Evolutionary conservation across 2,113 vertebrate genomes (phyloP).

Genomic region (Sminthopsis crassicaudata): DNA sequence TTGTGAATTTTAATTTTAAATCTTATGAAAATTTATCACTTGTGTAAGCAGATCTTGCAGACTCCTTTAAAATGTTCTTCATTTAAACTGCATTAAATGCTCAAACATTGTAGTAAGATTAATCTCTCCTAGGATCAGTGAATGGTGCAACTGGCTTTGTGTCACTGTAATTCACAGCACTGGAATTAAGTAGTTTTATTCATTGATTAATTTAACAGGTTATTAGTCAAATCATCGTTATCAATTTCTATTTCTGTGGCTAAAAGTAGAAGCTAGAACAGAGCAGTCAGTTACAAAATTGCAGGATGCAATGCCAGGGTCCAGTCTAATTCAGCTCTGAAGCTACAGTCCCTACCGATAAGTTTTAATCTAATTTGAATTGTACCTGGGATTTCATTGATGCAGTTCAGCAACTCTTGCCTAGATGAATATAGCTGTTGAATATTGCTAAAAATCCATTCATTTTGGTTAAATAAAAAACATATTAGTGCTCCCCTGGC

Average conservation of each 20-base stretch:
- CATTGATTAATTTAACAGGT: slow-evolving; percentile 16
- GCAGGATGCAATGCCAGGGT: neutral
- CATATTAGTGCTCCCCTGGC: neutral
- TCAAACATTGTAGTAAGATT: slow-evolving; percentile 15
- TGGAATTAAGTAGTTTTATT: neutral
- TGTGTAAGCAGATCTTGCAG: neutral
- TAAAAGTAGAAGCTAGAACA: slow-evolving; percentile 8
- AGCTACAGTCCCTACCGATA: neutral
- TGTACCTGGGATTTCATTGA: neutral
- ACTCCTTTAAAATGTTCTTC: slow-evolving; percentile 12
- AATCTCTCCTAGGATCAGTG: neutral
- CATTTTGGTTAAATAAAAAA: slow-evolving; percentile 55
- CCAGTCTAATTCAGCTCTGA: slow-evolving; percentile 11
- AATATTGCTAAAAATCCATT: slow-evolving; percentile 51
- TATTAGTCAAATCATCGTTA: slow-evolving; percentile 11
- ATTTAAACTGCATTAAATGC: slow-evolving; percentile 26
- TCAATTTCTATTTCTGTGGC: neutral
- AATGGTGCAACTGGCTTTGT: neutral
- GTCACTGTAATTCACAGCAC: neutral
- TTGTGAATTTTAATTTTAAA: too few species aligned
- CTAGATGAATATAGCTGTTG: slow-evolving; percentile 14
- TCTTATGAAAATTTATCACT: neutral
- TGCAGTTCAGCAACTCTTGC: neutral
- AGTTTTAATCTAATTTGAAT: neutral
- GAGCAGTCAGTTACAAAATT: neutral